These are phyloP conservation scores for Cephus rjabovi DNA, from an alignment of 2,888 invertebrate genomes.

Conservation along the genomic window DNA sequence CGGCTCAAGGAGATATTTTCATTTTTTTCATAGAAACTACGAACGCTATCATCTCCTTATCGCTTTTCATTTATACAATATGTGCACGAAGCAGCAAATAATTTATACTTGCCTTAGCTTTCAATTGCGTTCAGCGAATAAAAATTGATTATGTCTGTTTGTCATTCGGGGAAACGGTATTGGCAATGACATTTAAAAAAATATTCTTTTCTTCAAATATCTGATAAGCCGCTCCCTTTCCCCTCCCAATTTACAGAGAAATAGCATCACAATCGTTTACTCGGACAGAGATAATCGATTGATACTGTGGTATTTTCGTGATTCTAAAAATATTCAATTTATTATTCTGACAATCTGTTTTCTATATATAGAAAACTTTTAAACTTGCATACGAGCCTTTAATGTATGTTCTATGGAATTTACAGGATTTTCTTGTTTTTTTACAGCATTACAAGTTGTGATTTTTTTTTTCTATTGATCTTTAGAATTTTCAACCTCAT, in stretches of 20 bases:
- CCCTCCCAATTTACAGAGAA: background rate
- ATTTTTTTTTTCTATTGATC: background rate
- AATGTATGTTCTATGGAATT: background rate
- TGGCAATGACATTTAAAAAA: background rate
- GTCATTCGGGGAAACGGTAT: background rate
- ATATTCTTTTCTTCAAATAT: background rate
- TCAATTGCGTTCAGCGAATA: background rate
- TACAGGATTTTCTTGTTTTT: background rate
- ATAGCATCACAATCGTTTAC: background rate
- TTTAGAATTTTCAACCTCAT: background rate
- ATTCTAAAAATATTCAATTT: background rate
- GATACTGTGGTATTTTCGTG: background rate
- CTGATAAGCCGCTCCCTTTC: background rate
- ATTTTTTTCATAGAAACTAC: background rate
- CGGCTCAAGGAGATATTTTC: background rate
- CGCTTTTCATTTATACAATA: background rate
- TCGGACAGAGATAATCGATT: background rate
- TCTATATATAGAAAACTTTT: background rate
- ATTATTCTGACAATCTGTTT: background rate
- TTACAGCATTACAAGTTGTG: background rate
- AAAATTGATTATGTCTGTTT: background rate
- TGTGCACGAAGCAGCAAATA: background rate
- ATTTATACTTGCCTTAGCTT: background rate
- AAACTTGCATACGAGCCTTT: background rate
- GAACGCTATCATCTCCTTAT: background rate